Percentiles rank a stretch among this genome's conserved stretches.
Conservation (phyloP, 2,797 vertebrate genomes). For the Propithecus perrieri region DNA sequence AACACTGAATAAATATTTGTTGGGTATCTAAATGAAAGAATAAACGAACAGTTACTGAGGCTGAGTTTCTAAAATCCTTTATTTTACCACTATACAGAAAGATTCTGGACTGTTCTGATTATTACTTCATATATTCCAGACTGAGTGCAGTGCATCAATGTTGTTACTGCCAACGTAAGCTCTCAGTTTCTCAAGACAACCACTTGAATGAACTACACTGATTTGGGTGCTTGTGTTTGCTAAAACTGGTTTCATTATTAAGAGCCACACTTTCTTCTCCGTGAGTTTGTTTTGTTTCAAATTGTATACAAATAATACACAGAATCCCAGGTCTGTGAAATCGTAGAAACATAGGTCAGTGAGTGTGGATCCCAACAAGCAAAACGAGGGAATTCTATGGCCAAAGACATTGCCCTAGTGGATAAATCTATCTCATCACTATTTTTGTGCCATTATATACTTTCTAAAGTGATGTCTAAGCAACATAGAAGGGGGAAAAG, state of each 20-base stretch:
- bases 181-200: neutral
- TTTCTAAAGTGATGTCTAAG: neutral
- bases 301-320: neutral
- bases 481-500: neutral
- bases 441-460: neutral
- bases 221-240: neutral
- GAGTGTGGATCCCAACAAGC: neutral
- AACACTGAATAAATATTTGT: neutral
- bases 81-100: neutral
- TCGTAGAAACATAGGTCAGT: neutral
- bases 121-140: neutral
- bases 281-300: slow-evolving; percentile 3
- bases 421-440: neutral
- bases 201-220: neutral
- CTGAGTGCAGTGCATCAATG: neutral
- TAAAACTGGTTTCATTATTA: neutral
- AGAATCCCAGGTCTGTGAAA: neutral
- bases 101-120: neutral
- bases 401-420: neutral
- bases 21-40: neutral
- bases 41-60: neutral
- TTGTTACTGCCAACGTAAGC: neutral
- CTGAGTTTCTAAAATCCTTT: neutral
- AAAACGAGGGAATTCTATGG: neutral
- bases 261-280: neutral